Conservation (phyloP, 2,113 vertebrate genomes). For the Anas platyrhynchos region DNA sequence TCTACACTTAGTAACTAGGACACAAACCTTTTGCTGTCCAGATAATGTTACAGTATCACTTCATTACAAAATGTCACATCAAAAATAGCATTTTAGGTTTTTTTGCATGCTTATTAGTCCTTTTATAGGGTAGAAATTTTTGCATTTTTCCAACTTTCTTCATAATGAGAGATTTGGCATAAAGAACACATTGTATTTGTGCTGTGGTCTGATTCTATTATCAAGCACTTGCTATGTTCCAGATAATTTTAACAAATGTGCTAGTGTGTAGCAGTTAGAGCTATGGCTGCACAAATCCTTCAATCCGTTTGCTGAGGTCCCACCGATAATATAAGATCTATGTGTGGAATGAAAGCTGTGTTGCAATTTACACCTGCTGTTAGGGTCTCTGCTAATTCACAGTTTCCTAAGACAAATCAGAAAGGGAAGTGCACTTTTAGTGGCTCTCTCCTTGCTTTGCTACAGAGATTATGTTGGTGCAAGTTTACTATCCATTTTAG, state of each 20-base stretch:
- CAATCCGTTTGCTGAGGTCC: not conserved
- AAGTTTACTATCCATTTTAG: not conserved
- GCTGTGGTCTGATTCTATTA: not conserved
- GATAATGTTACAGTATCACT: slow-evolving; percentile 13
- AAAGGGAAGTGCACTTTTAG: not conserved
- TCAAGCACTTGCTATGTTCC: not conserved
- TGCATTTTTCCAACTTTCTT: slow-evolving; percentile 28
- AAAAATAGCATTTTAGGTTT: not conserved
- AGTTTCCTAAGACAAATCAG: not conserved
- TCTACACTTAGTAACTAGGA: slow-evolving; percentile 7
- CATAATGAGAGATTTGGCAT: not conserved
- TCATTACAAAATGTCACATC: slow-evolving; percentile 40
- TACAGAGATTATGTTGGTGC: not conserved
- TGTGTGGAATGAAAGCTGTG: not conserved
- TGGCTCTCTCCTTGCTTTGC: not conserved
- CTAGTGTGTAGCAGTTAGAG: not conserved
- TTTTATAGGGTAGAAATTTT: not conserved
- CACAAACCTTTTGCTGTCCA: slow-evolving; percentile 19
- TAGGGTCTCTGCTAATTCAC: slow-evolving; percentile 19
- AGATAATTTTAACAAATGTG: slow-evolving; percentile 49
- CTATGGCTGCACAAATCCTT: not conserved
- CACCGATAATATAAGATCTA: not conserved
- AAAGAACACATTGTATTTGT: not conserved
- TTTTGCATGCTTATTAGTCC: slow-evolving; percentile 28
- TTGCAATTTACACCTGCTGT: slow-evolving; percentile 9